phyloP scores from a whole-genome alignment of 2,113 vertebrate species.

The Globicephala melas region DNA sequence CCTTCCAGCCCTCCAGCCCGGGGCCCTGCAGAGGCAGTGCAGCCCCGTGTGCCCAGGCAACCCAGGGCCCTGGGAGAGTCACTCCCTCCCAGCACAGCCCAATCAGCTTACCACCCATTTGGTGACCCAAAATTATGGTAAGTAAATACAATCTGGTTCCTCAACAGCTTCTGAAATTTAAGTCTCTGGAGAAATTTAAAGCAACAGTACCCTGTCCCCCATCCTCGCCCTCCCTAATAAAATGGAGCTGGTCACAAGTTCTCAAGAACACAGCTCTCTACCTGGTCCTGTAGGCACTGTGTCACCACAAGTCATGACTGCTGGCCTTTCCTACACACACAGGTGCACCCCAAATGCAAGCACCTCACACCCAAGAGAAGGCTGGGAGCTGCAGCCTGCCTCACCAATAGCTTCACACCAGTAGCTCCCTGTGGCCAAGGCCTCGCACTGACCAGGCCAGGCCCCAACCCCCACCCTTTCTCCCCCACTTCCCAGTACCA shows the following conservation, averaged over 20 bases:
- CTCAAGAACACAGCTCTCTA: background rate
- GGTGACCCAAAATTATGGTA: slow-evolving; percentile 30
- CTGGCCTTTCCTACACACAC: background rate
- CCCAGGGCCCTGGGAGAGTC: background rate
- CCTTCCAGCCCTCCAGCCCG: too few relatives aligned
- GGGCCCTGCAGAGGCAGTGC: background rate
- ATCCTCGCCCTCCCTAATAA: background rate
- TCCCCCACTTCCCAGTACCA: too few relatives aligned
- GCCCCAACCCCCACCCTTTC: background rate
- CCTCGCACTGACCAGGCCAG: background rate
- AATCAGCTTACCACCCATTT: background rate
- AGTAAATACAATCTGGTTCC: background rate
- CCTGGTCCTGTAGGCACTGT: fast-evolving
- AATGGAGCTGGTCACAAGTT: background rate
- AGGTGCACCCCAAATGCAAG: background rate
- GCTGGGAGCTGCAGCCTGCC: background rate
- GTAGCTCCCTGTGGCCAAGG: background rate
- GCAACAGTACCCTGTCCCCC: background rate
- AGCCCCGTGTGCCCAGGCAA: background rate
- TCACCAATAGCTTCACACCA: background rate
- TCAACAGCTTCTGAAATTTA: background rate
- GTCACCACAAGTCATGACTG: background rate
- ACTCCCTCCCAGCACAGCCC: background rate
- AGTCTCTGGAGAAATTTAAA: background rate
- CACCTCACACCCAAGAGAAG: background rate